Evolutionary conservation across 2,797 vertebrate genomes (phyloP), one percentile per base, ranked within the genome.

Genomic region (Choloepus didactylus): DNA sequence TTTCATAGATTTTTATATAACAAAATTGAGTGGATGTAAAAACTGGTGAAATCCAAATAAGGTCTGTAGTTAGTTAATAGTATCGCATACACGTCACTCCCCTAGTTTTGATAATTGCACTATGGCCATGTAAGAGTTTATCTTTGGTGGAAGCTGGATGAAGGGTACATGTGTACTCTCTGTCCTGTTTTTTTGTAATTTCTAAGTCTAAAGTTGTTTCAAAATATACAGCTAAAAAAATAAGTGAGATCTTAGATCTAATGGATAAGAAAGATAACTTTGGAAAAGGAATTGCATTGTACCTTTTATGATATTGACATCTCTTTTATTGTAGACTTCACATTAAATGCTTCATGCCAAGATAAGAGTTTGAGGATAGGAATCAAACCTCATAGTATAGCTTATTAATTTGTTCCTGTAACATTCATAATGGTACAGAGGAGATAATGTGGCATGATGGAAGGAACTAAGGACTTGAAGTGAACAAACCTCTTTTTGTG

Each of bases 141-240:
- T 38, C 44, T n/a, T 0, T 72, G n/a, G 49, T 72, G 38, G n/a
- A 80, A 75, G 51, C 25, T 59, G 25, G 27, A 25, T 60, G 56
- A 86, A 91, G 35, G 14, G 49, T 9, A 73, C 3, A 11, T 80
- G 29, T 15, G 15, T 82, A 75, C 31, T 59, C 54, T 79, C 8
- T 80, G 25, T 31, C 44, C 11, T 80, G 70, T 35, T 35, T 54
- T 64, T 87, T 90, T 83, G 9, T 7, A 82, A 75, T 35, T 93
- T 95, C 31, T 83, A 95, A 77, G 29, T 70, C 15, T 86, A 29
- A 88, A 83, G 6, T 80, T 89, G 80, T 44, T 92, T 86, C 16
- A 81, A 70, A 94, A 69, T 54, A 41, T 81, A 89, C 82, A 44
- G 1, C 14, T 49, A 6, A 44, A 19, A 25, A 27, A 35, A n/a